These are phyloP conservation scores for Trematomus bernacchii DNA, from an alignment of 2,797 vertebrate genomes.

Conservation along the genomic window DNA sequence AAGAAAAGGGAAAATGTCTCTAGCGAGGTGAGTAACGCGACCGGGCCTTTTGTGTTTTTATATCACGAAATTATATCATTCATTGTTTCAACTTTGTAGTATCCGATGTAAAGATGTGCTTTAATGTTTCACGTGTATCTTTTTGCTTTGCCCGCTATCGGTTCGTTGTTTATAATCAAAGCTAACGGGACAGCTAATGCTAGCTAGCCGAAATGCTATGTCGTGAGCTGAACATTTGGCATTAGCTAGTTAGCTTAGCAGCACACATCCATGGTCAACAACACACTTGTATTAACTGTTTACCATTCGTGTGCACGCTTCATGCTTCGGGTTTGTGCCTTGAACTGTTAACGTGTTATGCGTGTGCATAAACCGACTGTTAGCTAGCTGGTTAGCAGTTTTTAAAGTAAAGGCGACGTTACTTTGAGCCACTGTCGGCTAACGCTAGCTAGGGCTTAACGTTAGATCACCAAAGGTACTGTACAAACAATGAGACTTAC, in stretches of 20 bases:
- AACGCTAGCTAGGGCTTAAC: conserved; percentile 7
- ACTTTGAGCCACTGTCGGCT: conserved; percentile 1
- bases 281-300: neutral
- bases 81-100: accelerated
- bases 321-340: accelerated
- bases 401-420: too few relatives aligned
- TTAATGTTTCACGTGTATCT: accelerated
- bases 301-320: accelerated
- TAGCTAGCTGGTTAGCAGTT: neutral
- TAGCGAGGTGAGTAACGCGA: conserved; percentile 75
- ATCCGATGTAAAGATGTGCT: accelerated
- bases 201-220: conserved; percentile 20
- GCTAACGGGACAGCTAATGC: conserved; percentile 27
- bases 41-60: conserved; percentile 29
- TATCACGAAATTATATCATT: accelerated
- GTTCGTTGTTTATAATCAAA: neutral
- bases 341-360: accelerated
- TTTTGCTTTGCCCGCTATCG: accelerated
- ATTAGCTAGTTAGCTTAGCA: conserved; percentile 43
- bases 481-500: neutral
- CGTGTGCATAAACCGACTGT: accelerated
- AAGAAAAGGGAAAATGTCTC: conserved; percentile 80
- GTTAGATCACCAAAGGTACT: neutral
- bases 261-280: neutral
- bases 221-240: conserved; percentile 11